A percentile compares a stretch with the other conserved stretches of the same genome.
Conservation (phyloP, 2,888 invertebrate genomes). For the Sericinus montela region DNA sequence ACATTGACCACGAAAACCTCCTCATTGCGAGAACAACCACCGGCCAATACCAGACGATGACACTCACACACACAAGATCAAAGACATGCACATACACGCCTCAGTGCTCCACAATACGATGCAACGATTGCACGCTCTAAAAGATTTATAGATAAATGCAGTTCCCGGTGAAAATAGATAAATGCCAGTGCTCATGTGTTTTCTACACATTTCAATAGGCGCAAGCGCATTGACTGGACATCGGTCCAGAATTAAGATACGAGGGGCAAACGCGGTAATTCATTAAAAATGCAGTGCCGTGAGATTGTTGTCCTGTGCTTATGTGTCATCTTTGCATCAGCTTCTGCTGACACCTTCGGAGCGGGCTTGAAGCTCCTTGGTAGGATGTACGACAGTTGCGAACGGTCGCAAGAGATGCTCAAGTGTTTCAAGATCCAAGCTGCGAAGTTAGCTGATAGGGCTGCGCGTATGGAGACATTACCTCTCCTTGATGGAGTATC, state of each 20-base stretch:
- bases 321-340: conserved; percentile 43
- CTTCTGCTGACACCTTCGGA: conserved; percentile 60
- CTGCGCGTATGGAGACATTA: conserved; percentile 80
- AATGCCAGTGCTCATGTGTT: conserved; percentile 73
- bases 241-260: conserved; percentile 38
- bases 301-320: conserved; percentile 61
- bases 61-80: conserved; percentile 23
- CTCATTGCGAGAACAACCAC: conserved; percentile 40
- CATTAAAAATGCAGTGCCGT: conserved; percentile 65
- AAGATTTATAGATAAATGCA: conserved; percentile 79
- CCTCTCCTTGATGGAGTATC: conserved; percentile 81
- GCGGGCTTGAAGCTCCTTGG: conserved; percentile 70
- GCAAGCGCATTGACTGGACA: conserved; percentile 66
- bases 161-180: conserved; percentile 80
- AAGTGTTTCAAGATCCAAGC: conserved; percentile 87
- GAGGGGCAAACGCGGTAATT: conserved; percentile 46
- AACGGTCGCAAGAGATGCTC: conserved; percentile 80
- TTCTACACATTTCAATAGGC: conserved; percentile 74
- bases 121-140: conserved; percentile 80
- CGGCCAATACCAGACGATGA: conserved; percentile 38
- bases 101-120: conserved; percentile 72
- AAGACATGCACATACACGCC: conserved; percentile 52
- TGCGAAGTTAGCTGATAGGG: conserved; percentile 82
- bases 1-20: conserved; percentile 46
- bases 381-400: conserved; percentile 81